phyloP scores from a whole-genome alignment of 1,140 invertebrate genomes.

The Melipona quadrifasciata region DNA sequence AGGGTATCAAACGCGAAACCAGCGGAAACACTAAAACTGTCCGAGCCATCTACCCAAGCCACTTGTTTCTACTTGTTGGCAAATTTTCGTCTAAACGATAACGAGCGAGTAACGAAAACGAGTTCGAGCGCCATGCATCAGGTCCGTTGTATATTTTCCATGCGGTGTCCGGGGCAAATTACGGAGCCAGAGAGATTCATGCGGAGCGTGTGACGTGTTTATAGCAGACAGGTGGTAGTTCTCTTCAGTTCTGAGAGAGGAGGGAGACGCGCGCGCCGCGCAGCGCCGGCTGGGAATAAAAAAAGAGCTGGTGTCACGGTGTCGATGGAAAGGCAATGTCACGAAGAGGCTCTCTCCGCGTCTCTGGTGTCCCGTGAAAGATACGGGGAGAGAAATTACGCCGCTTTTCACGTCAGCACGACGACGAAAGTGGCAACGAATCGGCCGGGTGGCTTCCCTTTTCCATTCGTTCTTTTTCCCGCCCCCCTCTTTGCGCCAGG shows the following conservation, averaged over 20 bases:
- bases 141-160: constrained; percentile 16
- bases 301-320: not conserved
- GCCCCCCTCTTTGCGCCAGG: not conserved
- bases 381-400: constrained; percentile 11
- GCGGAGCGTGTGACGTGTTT: constrained; percentile 40
- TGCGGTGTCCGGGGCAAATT: constrained; percentile 19
- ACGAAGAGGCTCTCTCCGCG: not conserved
- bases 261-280: not conserved
- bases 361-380: constrained; percentile 7
- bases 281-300: constrained; percentile 14
- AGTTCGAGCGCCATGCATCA: constrained; percentile 52
- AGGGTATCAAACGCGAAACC: not conserved
- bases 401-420: not conserved
- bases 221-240: not conserved
- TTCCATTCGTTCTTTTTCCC: not conserved
- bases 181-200: constrained; percentile 19
- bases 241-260: not conserved
- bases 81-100: not conserved
- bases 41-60: not conserved
- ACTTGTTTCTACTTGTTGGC: not conserved
- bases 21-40: too few relatives aligned
- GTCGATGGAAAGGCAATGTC: constrained; percentile 13
- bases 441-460: not conserved
- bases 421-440: not conserved
- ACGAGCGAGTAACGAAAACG: not conserved